phyloP scores from a whole-genome alignment of 2,797 vertebrate genomes.

The Scleropages formosus region DNA sequence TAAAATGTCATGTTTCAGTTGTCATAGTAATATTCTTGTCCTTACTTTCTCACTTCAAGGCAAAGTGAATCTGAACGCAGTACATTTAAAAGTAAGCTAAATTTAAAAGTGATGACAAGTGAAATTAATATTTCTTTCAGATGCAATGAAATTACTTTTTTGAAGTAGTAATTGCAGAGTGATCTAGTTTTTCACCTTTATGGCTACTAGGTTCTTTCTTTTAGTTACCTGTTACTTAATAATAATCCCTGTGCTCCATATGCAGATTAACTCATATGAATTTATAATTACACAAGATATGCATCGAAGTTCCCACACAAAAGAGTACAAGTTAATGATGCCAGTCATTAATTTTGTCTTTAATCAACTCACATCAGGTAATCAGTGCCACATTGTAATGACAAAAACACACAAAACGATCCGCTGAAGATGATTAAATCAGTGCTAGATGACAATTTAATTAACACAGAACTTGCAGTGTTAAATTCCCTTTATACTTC shows the following conservation, averaged over 20 bases:
- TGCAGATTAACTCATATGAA: constrained; percentile 45
- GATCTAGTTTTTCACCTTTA: constrained; percentile 47
- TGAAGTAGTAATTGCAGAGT: constrained; percentile 45
- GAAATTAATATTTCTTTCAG: constrained; percentile 50
- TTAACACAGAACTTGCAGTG: background rate
- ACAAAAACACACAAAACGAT: constrained; percentile 51
- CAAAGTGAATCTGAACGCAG: background rate
- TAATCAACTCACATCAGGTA: constrained; percentile 57
- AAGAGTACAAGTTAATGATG: constrained; percentile 30
- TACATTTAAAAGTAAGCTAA: constrained; percentile 22
- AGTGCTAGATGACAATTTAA: constrained; percentile 22
- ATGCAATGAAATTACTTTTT: constrained; percentile 55
- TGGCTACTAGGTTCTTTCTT: constrained; percentile 50
- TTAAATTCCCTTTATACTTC: background rate
- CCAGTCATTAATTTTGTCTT: constrained; percentile 41
- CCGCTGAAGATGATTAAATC: constrained; percentile 44
- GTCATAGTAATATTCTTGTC: background rate
- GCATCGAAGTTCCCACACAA: constrained; percentile 36
- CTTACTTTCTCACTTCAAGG: constrained; percentile 5
- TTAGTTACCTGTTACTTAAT: constrained; percentile 42
- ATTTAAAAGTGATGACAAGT: constrained; percentile 40
- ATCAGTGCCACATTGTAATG: constrained; percentile 41
- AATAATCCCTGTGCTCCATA: constrained; percentile 46
- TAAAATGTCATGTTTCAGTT: background rate
- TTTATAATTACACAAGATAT: constrained; percentile 21